Evolutionary conservation across 2,113 vertebrate species (phyloP).

Genomic region (Meleagris gallopavo): DNA sequence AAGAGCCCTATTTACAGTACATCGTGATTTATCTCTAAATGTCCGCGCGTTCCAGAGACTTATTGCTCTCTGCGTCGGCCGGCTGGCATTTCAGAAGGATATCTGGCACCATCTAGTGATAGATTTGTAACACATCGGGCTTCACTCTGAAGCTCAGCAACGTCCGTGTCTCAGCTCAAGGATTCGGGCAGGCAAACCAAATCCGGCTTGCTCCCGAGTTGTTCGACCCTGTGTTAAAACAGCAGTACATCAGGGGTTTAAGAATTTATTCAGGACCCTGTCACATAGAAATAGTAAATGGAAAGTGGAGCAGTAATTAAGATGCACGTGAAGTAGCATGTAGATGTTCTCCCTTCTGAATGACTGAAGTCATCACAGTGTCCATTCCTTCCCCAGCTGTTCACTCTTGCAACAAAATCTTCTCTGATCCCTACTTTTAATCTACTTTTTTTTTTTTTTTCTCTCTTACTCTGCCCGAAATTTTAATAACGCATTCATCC

Average conservation of each 20-base stretch:
- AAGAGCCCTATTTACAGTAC: background rate
- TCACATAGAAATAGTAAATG: background rate
- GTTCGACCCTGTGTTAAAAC: background rate
- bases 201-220: fast-evolving
- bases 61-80: background rate
- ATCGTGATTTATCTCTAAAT: background rate
- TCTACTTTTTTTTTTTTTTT: background rate
- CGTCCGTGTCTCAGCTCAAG: fast-evolving
- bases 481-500: background rate
- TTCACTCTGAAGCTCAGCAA: background rate
- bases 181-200: background rate
- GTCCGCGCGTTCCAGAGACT: background rate
- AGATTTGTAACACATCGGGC: background rate
- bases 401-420: background rate
- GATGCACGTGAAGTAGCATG: background rate
- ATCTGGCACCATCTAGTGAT: conserved; percentile 54
- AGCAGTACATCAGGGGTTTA: background rate
- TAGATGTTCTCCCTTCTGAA: background rate
- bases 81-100: background rate
- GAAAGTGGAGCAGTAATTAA: background rate
- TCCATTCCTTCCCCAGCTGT: background rate
- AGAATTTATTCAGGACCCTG: background rate
- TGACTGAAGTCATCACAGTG: background rate
- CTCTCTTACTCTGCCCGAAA: background rate
- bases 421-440: background rate